A percentile compares a stretch with the other conserved stretches of the same genome.
Conservation (phyloP, 2,113 vertebrate genomes). For the Orthochromis indermauri region DNA sequence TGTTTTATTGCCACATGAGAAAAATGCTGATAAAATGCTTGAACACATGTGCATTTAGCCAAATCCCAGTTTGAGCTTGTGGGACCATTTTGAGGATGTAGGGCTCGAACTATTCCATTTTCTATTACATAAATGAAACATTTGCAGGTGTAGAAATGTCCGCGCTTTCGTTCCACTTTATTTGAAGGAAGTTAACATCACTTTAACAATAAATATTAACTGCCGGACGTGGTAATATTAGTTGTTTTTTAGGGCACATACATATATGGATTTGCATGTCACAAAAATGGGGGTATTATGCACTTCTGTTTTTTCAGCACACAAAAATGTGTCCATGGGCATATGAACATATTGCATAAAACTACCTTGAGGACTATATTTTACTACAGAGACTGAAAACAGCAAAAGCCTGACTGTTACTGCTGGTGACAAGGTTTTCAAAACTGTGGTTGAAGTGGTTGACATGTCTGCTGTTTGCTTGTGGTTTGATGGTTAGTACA, state of each 20-base stretch:
- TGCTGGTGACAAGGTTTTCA: not conserved
- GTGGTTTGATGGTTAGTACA: not conserved
- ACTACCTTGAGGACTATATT: not conserved
- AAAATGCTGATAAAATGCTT: not conserved
- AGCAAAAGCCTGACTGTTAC: not conserved
- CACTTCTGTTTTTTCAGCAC: not conserved
- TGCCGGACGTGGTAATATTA: accelerated
- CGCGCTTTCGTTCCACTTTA: not conserved
- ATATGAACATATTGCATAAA: not conserved
- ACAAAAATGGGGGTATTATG: not conserved
- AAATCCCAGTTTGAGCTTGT: not conserved
- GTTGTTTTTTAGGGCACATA: not conserved
- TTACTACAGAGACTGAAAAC: not conserved
- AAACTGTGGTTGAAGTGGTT: not conserved
- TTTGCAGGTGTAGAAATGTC: not conserved
- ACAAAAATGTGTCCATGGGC: not conserved
- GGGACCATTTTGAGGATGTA: not conserved
- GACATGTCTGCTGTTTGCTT: not conserved
- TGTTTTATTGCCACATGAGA: not conserved
- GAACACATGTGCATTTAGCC: not conserved
- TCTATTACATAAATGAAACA: not conserved
- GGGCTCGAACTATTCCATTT: not conserved
- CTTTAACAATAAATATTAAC: not conserved
- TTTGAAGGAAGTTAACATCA: not conserved
- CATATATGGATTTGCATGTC: not conserved